Evolutionary conservation across 2,113 vertebrate species (phyloP).

Genomic region (Diglossa brunneiventris): DNA sequence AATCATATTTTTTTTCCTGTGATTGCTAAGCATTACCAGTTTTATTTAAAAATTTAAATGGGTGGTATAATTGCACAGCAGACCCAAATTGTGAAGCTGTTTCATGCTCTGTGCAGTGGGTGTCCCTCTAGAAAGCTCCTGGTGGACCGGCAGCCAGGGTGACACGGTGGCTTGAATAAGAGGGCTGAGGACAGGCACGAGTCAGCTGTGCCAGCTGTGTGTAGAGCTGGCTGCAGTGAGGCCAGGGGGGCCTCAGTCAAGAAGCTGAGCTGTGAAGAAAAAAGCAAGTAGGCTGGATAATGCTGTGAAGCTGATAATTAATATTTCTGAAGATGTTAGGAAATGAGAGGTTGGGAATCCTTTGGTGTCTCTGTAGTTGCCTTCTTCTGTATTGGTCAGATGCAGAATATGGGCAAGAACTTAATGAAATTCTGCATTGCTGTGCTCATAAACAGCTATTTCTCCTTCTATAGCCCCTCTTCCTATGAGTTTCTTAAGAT

Average conservation of each 20-base stretch:
- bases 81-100: background rate
- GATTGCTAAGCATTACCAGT: background rate
- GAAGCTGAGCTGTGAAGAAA: background rate
- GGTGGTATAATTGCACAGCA: background rate
- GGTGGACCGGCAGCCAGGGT: background rate
- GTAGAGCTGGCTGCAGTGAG: background rate
- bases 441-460: constrained; percentile 21
- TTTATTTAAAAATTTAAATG: background rate
- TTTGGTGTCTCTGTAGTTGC: background rate
- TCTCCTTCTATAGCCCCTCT: background rate
- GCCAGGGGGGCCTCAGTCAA: background rate
- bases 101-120: background rate
- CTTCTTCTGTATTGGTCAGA: constrained; percentile 8
- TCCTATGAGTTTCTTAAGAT: constrained; percentile 8
- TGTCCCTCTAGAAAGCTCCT: background rate
- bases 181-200: background rate
- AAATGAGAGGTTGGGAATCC: background rate
- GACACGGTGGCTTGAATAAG: background rate
- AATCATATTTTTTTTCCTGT: accelerated
- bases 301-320: background rate
- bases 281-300: background rate
- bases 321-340: background rate
- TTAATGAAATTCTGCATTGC: constrained; percentile 15
- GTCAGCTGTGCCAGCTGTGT: background rate
- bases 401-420: background rate